Base-by-base conservation (phyloP, 2,888 invertebrate species). In the Physocephala rufipes region DNA sequence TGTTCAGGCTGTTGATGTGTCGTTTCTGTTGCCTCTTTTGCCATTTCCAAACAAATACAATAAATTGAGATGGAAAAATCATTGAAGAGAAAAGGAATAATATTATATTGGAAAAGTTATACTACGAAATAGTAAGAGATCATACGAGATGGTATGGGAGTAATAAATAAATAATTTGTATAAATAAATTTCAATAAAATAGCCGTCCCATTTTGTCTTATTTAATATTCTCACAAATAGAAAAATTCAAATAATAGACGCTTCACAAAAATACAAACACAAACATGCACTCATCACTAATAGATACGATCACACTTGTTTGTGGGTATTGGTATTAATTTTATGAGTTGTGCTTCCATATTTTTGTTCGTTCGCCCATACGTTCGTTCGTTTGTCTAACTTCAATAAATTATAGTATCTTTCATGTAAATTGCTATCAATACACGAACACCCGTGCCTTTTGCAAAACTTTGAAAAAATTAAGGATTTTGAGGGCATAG, bases 41-140 rank as follows among this genome's bases (percentile, higher is more conserved):
- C 36, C 9, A 9, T 49, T 49, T 49, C 12, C 16, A n/a, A 49
- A n/a, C 74, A 36, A 36, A 36, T 36, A 78, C 77, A 78, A 77
- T 76, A 73, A 79, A 76, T 79, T n/a, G n/a, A n/a, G n/a, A n/a
- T n/a, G n/a, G n/a, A 78, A 73, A 69, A 71, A 67, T 70, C 71
- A 68, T 70, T 36, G 19, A 76, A 74, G 73, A 67, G 71, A 55
- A 53, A 47, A 49, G 53, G 64, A 72, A 64, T 71, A 71, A 71
- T 53, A 59, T 45, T 45, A 45, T 16, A 61, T 9, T 61, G n/a
- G 61, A 47, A 69, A 16, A 28, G 49, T 45, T 51, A 16, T 28
- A 43, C 43, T n/a, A n/a, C n/a, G n/a, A n/a, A n/a, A n/a, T n/a
- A n/a, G n/a, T n/a, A n/a, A n/a, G n/a, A n/a, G n/a, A n/a, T n/a